Base-by-base conservation (phyloP, 2,113 vertebrate species). In the Channa argus region DNA sequence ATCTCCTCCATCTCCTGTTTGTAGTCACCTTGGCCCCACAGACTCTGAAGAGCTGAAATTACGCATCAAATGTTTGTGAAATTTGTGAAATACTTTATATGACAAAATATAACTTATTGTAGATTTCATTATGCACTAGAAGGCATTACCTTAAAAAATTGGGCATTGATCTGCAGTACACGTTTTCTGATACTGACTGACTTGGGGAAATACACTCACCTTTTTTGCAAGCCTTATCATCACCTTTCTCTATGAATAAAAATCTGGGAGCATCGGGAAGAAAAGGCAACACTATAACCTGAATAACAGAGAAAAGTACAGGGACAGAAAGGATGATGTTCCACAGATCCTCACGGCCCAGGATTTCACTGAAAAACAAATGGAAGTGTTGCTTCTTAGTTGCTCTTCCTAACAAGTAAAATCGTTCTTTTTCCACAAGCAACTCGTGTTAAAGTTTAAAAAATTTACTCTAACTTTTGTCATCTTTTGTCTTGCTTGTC, bases 1-100 rank as follows among this genome's bases (percentile, higher is more conserved):
- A 97, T 94, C 84, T 98, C 96, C 0, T 93, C 90, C 53, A 95
- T 93, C 79, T 95, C 94, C 61, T 88, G 34, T 9, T 89, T 88
- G 63, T 93, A 95, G 9, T 94, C 90, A 0, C 93, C 93, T 8
- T 58, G 39, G 11, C 94, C 94, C 94, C 94, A 95, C 60, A 95
- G 86, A 63, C 41, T 88, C 86, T 94, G 91, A 10, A 95, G 90
- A 5, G 92, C 94, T 95, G 68, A 7, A 70, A 51, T 2, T 4
- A 39, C 24, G 24, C 24, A 24, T 24, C 24, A 39, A 50, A 62
- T 49, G 36, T 24, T 24, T 24, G 24, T 24, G 24, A 24, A 24
- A 24, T 24, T 24, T 24, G 24, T 24, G 24, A 24, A 24, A 24
- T 24, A 24, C 24, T 24, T 24, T 24, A 24, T 24, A 24, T 24